These are phyloP conservation scores for Eupithecia vulgata DNA, from an alignment of 2,888 invertebrate species.

Conservation along the genomic window DNA sequence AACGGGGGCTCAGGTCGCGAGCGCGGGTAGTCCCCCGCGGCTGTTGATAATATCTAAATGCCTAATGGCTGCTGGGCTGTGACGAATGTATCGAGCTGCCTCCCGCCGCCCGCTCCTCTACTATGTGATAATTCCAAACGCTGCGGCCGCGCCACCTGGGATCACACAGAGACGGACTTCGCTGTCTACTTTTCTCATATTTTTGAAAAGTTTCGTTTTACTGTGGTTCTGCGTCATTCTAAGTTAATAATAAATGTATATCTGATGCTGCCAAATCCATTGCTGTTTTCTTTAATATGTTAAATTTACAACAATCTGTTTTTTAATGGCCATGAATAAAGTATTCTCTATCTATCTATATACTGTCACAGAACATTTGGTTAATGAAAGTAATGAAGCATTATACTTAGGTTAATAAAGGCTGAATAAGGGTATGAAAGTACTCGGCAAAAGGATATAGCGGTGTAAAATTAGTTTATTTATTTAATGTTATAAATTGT, in stretches of 20 bases:
- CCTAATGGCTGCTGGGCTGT: constrained; percentile 85
- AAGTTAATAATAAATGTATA: no score
- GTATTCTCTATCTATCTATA: no score
- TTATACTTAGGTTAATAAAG: no score
- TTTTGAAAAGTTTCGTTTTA: constrained; percentile 8
- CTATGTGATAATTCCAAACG: constrained; percentile 85
- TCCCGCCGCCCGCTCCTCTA: constrained; percentile 71
- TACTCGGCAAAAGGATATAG: no score
- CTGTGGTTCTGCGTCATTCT: neutral
- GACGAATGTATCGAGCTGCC: constrained; percentile 81
- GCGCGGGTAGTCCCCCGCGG: constrained; percentile 73
- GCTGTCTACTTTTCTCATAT: constrained; percentile 21
- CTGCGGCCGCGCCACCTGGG: constrained; percentile 85
- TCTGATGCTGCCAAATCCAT: no score
- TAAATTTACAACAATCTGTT: no score
- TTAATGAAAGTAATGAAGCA: no score
- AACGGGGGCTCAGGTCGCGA: constrained; percentile 69
- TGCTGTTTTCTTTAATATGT: no score
- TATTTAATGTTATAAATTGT: no score
- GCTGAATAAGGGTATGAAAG: neutral
- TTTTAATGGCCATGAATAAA: no score
- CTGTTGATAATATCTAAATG: constrained; percentile 84
- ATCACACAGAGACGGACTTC: constrained; percentile 75
- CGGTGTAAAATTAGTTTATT: no score
- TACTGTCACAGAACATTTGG: no score